These are phyloP conservation scores for Cossypha polioptera DNA, from an alignment of 2,797 vertebrate genomes.

Conservation along the genomic window DNA sequence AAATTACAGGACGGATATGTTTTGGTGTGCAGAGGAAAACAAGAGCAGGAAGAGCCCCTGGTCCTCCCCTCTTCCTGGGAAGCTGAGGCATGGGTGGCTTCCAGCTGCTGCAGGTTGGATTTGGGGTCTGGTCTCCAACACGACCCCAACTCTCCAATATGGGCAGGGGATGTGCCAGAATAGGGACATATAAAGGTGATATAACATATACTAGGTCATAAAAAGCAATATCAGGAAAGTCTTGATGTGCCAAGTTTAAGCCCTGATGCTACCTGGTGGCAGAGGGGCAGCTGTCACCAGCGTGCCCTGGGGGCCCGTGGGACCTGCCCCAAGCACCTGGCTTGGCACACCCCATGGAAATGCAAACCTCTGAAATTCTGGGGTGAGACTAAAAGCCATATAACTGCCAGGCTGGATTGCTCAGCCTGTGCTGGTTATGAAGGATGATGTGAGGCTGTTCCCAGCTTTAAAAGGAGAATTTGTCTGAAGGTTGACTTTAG, in stretches of 20 bases:
- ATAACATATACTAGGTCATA: neutral
- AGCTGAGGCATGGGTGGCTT: fast-evolving
- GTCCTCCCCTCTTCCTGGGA: fast-evolving
- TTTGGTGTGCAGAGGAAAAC: neutral
- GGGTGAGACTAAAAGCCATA: neutral
- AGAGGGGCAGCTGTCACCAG: neutral
- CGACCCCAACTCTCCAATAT: fast-evolving
- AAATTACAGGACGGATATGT: fast-evolving
- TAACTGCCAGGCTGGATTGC: neutral
- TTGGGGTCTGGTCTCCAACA: neutral
- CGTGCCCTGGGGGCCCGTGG: fast-evolving
- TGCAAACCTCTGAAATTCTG: neutral
- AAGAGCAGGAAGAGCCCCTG: neutral
- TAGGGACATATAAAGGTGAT: too few species aligned
- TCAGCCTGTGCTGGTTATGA: neutral
- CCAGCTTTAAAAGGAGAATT: neutral
- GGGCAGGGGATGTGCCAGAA: neutral
- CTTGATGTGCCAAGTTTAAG: fast-evolving
- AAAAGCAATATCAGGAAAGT: neutral
- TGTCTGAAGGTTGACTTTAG: neutral
- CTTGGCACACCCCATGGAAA: neutral
- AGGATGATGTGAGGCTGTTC: neutral
- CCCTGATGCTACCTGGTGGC: fast-evolving
- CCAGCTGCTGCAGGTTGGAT: neutral
- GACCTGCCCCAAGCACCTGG: fast-evolving